Conservation (phyloP, 2,797 vertebrate genomes). For the Atherinosoma microstoma region DNA sequence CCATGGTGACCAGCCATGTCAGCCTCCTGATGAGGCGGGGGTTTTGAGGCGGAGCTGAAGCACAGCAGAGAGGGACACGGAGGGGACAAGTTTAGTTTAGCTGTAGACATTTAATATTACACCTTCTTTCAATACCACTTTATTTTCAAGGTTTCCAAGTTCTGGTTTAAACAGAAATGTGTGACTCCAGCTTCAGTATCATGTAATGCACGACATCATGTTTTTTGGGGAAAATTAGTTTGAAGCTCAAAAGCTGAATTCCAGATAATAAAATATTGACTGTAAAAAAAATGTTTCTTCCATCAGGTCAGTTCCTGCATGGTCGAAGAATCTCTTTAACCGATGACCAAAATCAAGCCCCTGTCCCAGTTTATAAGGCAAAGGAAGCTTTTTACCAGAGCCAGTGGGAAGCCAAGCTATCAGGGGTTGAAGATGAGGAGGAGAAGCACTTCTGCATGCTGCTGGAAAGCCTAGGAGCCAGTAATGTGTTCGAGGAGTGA, state of each 20-base stretch:
- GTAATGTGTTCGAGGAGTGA: slow-evolving; percentile 91
- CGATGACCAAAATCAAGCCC: slow-evolving; percentile 66
- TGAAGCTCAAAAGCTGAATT: neutral
- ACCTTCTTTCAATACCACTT: neutral
- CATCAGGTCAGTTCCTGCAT: slow-evolving; percentile 88
- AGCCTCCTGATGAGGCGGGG: neutral
- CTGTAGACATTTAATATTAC: neutral
- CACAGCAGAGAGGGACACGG: neutral
- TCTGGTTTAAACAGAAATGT: neutral
- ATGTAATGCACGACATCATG: neutral
- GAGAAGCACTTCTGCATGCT: slow-evolving; percentile 89
- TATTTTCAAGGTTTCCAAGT: neutral
- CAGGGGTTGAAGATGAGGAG: slow-evolving; percentile 83
- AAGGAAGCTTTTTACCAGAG: slow-evolving; percentile 82
- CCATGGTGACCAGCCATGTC: neutral
- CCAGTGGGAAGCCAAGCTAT: slow-evolving; percentile 74
- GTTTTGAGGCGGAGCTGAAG: neutral
- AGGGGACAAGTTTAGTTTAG: neutral
- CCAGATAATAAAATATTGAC: neutral
- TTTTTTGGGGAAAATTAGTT: neutral
- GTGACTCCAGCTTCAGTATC: too few relatives aligned
- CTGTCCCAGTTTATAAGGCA: slow-evolving; percentile 32
- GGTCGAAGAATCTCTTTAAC: slow-evolving; percentile 78
- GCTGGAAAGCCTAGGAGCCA: slow-evolving; percentile 89
- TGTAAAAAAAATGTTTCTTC: neutral